Evolutionary conservation across 2,113 vertebrate genomes (phyloP).

Genomic region (Trematocara zebra): DNA sequence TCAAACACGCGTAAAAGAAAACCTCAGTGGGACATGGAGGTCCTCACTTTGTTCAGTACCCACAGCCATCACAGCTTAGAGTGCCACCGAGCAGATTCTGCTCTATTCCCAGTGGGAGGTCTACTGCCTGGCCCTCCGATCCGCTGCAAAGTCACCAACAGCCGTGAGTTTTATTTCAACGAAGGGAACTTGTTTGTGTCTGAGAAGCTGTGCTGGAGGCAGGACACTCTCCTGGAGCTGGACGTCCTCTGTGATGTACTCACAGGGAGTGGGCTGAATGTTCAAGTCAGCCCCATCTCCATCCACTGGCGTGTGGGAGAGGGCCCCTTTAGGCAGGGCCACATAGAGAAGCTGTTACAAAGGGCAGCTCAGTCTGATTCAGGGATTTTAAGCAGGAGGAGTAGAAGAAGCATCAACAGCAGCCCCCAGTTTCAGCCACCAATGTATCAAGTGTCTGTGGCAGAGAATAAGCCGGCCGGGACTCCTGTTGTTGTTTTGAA

Average conservation of each 20-base stretch:
- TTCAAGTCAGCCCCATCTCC: conserved; percentile 20
- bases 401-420: conserved; percentile 77
- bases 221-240: conserved; percentile 45
- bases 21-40: conserved; percentile 66
- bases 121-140: conserved; percentile 53
- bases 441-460: conserved; percentile 89
- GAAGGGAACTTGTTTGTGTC: conserved; percentile 68
- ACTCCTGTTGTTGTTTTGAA: conserved; percentile 79
- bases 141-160: conserved; percentile 58
- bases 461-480: conserved; percentile 83
- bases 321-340: conserved; percentile 58
- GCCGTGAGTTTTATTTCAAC: conserved; percentile 54
- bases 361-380: conserved; percentile 42
- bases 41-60: conserved; percentile 55
- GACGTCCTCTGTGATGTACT: conserved; percentile 62
- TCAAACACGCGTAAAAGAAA: conserved; percentile 46
- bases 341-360: conserved; percentile 55
- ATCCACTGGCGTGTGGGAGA: conserved; percentile 67
- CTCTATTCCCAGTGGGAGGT: conserved; percentile 55
- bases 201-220: conserved; percentile 67
- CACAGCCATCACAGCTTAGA: conserved; percentile 9
- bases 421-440: conserved; percentile 90
- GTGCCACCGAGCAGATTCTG: conserved; percentile 52
- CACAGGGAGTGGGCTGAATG: background rate
- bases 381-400: conserved; percentile 64